Conservation (phyloP, 2,113 vertebrate genomes). For the Nymphicus hollandicus region DNA sequence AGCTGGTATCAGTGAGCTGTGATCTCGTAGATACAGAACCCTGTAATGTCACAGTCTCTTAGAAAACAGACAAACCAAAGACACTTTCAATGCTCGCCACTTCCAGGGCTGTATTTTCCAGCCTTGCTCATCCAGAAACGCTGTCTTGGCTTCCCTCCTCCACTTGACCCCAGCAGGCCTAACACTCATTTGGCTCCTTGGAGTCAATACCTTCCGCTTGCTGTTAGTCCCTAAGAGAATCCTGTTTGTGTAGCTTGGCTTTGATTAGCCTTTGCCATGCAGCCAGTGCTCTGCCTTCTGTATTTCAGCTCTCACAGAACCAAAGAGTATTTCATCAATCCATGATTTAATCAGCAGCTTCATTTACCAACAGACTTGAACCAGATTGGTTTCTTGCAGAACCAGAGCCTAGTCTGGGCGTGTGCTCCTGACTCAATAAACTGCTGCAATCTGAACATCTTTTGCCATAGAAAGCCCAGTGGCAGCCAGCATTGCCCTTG, state of each 20-base stretch:
- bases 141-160: background rate
- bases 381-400: background rate
- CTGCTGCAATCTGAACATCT: background rate
- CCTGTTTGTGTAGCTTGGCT: rapidly evolving
- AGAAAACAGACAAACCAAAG: background rate
- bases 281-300: background rate
- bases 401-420: rapidly evolving
- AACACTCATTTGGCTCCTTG: background rate
- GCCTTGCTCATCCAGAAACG: background rate
- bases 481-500: background rate
- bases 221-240: background rate
- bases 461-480: background rate
- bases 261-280: background rate
- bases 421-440: background rate
- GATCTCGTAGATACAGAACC: background rate
- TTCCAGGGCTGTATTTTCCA: background rate
- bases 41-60: rapidly evolving
- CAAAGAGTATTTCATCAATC: background rate
- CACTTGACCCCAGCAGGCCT: background rate
- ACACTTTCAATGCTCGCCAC: rapidly evolving
- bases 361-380: background rate
- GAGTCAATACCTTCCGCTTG: background rate
- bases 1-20: background rate
- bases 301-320: background rate
- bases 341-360: background rate